Conservation (phyloP, 2,113 vertebrate genomes). For the Eolophus roseicapilla region DNA sequence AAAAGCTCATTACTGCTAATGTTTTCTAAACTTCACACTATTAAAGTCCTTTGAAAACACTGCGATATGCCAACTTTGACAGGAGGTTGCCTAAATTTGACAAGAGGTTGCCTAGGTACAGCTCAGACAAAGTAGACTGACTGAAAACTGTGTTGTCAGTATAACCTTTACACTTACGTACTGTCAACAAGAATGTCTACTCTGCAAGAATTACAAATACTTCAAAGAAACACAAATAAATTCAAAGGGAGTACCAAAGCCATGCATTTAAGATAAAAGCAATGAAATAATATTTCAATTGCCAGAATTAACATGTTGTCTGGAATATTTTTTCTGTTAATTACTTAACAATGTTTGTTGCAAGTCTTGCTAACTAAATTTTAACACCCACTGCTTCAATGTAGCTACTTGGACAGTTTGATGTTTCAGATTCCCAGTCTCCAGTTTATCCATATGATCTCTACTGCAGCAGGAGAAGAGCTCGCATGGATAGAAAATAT, state of each 20-base stretch:
- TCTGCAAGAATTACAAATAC: neutral
- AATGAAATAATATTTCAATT: neutral
- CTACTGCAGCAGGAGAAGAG: neutral
- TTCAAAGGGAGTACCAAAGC: neutral
- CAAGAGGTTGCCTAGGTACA: neutral
- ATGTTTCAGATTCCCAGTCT: neutral
- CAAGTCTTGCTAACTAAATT: neutral
- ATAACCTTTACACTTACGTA: neutral
- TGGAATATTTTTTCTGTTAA: neutral
- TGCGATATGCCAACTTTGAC: neutral
- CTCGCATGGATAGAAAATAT: neutral
- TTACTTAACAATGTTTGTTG: neutral
- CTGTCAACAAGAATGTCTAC: neutral
- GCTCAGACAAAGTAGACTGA: neutral
- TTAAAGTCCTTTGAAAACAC: neutral
- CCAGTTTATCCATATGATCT: neutral
- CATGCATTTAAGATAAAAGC: neutral
- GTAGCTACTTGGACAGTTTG: neutral
- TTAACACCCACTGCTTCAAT: neutral
- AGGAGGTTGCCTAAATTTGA: neutral
- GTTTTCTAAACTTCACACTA: neutral
- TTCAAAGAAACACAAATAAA: neutral
- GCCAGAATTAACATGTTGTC: neutral
- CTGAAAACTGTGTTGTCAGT: neutral
- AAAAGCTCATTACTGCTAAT: neutral